These are phyloP conservation scores for Clamator glandarius DNA, from an alignment of 2,797 vertebrate species.

Conservation along the genomic window DNA sequence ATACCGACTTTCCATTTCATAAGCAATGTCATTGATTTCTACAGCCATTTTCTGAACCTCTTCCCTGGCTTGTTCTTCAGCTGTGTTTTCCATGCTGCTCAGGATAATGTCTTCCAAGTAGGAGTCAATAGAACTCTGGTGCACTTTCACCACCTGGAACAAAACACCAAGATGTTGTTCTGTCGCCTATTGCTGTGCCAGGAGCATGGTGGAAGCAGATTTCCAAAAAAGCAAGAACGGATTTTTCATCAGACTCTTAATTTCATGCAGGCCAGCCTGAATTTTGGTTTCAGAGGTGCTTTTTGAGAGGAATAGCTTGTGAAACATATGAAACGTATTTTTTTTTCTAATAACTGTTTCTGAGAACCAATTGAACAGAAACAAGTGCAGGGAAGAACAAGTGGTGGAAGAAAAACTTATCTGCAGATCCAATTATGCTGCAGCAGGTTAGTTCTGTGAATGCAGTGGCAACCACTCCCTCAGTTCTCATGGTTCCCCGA, in stretches of 20 bases:
- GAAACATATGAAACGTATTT: neutral
- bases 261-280: neutral
- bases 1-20: constrained; percentile 88
- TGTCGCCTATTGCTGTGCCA: neutral
- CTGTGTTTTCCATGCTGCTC: constrained; percentile 77
- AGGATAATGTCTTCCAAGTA: constrained; percentile 93
- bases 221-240: neutral
- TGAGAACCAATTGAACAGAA: neutral
- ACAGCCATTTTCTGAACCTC: constrained; percentile 85
- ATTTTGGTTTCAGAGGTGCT: neutral
- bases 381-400: neutral
- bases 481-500: neutral
- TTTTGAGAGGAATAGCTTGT: neutral
- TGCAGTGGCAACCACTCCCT: neutral
- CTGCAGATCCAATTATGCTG: neutral
- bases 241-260: neutral
- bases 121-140: constrained; percentile 89
- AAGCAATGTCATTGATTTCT: constrained; percentile 88
- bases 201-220: neutral
- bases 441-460: neutral
- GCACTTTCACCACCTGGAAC: constrained; percentile 87
- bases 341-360: neutral
- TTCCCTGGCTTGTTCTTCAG: constrained; percentile 87
- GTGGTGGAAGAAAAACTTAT: neutral
- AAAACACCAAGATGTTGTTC: neutral